Evolutionary conservation across 1,140 invertebrate species (phyloP), one percentile per base, ranked within the genome.

Genomic region (Dendroctonus valens): DNA sequence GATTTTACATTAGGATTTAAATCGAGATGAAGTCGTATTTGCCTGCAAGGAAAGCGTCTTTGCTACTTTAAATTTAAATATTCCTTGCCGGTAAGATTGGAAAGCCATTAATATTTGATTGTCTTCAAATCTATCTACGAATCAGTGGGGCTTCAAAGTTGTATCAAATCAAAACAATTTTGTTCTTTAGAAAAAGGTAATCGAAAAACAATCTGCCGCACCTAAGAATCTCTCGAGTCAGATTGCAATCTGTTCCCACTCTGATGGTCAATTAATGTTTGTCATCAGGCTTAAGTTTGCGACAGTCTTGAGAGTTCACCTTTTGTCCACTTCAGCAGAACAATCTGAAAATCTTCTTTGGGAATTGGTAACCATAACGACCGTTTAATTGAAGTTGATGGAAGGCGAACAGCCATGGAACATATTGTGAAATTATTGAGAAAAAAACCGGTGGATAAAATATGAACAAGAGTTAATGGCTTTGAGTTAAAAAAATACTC

Each of bases 181-280:
- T 42, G 11, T 12, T 42, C 55, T 37, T 3, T 42, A 58, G 5
- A 14, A n/a, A 7, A 11, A 26, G 12, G 46, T 48, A 39, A 48
- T 39, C 26, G 14, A 46, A 41, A 59, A 9, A 59, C 57, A 60
- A 60, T 60, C 41, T 46, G 50, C 59, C 50, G 26, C 11, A 11
- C 15, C 50, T 15, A 51, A 51, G 15, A 6, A 11, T 15, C 50
- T 51, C 15, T 51, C 26, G 50, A 15, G 15, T 53, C 39, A 42
- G 60, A 63, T 63, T 53, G 60, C 60, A 53, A 63, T 63, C 60
- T 63, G 60, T 54, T 38, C 60, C 51, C 50, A 53, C 15, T 42
- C 50, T 63, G 58, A 59, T 63, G 60, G 60, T 63, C 60, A 63
- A 63, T 63, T 63, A 63, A 63, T 63, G 60, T 63, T 63, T 63